phyloP scores from a whole-genome alignment of 1,140 invertebrate species.

The Drosophila littoralis region DNA sequence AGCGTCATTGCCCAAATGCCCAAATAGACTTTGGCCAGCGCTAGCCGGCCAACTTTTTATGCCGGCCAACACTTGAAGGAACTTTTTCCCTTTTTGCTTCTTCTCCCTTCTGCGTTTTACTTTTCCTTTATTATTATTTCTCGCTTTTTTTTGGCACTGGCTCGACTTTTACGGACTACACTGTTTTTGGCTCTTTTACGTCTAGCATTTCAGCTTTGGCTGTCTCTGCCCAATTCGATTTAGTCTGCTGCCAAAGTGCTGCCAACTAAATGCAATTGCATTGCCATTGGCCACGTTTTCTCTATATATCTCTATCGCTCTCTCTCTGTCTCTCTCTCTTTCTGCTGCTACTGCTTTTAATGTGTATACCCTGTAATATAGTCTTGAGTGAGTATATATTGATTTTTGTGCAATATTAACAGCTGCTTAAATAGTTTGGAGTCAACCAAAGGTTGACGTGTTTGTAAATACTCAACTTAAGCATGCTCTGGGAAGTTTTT shows the following conservation, averaged over 20 bases:
- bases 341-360: background rate
- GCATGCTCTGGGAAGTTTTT: no score
- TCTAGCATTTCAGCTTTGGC: constrained; percentile 51
- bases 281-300: constrained; percentile 59
- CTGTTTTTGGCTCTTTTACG: constrained; percentile 6
- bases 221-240: constrained; percentile 73
- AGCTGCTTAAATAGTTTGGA: no score
- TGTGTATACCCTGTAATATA: no score
- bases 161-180: background rate
- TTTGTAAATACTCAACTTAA: no score
- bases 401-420: no score
- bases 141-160: background rate
- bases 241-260: constrained; percentile 61
- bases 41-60: constrained; percentile 43
- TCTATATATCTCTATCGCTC: background rate
- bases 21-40: constrained; percentile 70
- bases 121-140: background rate
- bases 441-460: no score
- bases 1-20: constrained; percentile 79
- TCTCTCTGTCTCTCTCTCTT: background rate
- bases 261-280: constrained; percentile 75
- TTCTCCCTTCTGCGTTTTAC: background rate
- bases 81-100: constrained; percentile 10
- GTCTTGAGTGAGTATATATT: no score
- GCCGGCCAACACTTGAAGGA: constrained; percentile 41